Conservation (phyloP, 2,797 vertebrate genomes). For the Salarias fasciatus region DNA sequence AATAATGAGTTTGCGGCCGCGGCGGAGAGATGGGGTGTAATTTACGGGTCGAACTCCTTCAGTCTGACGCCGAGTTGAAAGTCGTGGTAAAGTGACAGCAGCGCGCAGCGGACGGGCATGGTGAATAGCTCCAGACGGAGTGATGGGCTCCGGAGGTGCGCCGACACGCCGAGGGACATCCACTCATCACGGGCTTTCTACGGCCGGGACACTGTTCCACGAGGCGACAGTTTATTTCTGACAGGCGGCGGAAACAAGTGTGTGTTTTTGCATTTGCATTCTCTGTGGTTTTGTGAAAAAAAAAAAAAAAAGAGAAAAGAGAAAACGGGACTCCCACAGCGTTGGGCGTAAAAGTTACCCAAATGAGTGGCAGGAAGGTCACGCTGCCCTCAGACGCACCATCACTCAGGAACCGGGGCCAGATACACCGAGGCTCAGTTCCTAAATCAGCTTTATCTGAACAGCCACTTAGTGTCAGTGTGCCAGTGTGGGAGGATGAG, state of each 20-base stretch:
- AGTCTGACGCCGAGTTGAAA: slow-evolving; percentile 75
- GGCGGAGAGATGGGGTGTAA: slow-evolving; percentile 37
- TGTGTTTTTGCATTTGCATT: slow-evolving; percentile 13
- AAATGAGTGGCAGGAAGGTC: slow-evolving; percentile 49
- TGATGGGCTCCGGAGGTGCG: slow-evolving; percentile 72
- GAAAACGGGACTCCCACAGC: slow-evolving; percentile 17
- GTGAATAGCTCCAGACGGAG: slow-evolving; percentile 66
- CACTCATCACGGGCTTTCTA: slow-evolving; percentile 30
- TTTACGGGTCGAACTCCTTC: slow-evolving; percentile 68
- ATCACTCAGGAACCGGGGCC: slow-evolving; percentile 42
- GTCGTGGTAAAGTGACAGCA: slow-evolving; percentile 83
- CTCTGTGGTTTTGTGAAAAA: not conserved
- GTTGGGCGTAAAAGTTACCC: slow-evolving; percentile 67
- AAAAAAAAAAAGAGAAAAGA: slow-evolving; percentile 1
- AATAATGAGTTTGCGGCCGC: slow-evolving; percentile 28
- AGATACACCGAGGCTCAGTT: slow-evolving; percentile 27
- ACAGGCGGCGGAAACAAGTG: slow-evolving; percentile 30
- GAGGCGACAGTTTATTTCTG: slow-evolving; percentile 21
- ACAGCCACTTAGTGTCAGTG: slow-evolving; percentile 38
- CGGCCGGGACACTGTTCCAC: slow-evolving; percentile 4
- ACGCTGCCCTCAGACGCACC: slow-evolving; percentile 54
- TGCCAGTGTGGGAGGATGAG: slow-evolving; percentile 31
- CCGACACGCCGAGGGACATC: slow-evolving; percentile 48
- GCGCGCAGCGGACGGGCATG: slow-evolving; percentile 72
- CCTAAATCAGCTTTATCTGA: slow-evolving; percentile 19